Evolutionary conservation across 2,888 invertebrate genomes (phyloP).

Genomic region (Conus canariensis): DNA sequence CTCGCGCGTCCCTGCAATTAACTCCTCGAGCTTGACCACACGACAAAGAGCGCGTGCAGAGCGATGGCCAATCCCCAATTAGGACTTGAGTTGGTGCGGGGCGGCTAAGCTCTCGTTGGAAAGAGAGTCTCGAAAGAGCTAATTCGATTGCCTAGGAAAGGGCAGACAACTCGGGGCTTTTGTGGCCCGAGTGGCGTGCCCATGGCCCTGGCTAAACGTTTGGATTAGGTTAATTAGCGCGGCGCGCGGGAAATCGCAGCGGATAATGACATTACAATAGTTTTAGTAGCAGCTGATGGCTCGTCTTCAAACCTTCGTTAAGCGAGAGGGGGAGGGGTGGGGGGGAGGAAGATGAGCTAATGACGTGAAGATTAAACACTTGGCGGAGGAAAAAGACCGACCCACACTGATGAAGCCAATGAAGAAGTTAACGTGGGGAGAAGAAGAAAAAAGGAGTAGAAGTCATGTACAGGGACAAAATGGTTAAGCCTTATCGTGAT

Average conservation of each 20-base stretch:
- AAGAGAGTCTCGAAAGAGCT: conserved; percentile 41
- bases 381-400: not conserved
- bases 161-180: conserved; percentile 40
- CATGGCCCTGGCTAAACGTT: conserved; percentile 32
- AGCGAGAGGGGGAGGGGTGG: conserved; percentile 35
- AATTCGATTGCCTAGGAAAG: conserved; percentile 41
- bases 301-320: conserved; percentile 34
- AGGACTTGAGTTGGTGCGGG: conserved; percentile 39
- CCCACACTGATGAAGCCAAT: conserved; percentile 4
- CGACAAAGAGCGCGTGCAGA: conserved; percentile 39
- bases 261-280: conserved; percentile 49
- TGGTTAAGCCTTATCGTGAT: not conserved
- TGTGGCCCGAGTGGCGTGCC: conserved; percentile 37
- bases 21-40: conserved; percentile 38
- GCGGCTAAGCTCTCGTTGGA: conserved; percentile 35
- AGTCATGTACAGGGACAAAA: not conserved
- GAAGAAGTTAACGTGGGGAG: conserved; percentile 1
- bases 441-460: not conserved
- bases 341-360: conserved; percentile 39
- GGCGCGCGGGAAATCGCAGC: conserved; percentile 40
- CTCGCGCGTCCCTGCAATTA: conserved; percentile 36
- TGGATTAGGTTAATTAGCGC: conserved; percentile 52
- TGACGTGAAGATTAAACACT: conserved; percentile 45
- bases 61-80: conserved; percentile 43
- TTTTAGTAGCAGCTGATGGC: conserved; percentile 49